These are phyloP conservation scores for Zapus hudsonius DNA, from an alignment of 2,113 vertebrate species.

Conservation along the genomic window DNA sequence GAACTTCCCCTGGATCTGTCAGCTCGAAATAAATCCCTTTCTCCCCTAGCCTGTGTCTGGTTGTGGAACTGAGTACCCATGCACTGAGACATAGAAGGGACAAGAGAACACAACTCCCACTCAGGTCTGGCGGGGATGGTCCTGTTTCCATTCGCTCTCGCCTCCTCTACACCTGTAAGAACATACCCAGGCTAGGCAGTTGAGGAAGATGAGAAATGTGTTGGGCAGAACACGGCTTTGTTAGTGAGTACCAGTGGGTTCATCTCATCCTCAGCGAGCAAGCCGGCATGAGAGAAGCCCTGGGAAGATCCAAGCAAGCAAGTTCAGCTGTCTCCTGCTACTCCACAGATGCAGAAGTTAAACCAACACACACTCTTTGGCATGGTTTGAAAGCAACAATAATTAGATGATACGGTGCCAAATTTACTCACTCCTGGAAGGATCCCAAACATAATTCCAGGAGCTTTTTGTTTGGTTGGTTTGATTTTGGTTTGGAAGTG, in stretches of 20 bases:
- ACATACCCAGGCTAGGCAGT: neutral
- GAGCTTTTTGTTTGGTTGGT: neutral
- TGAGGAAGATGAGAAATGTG: neutral
- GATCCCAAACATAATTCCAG: neutral
- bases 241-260: neutral
- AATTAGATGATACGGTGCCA: too few species aligned
- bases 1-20: too few species aligned
- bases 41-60: too few species aligned
- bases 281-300: neutral
- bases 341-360: neutral
- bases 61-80: too few species aligned
- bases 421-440: neutral
- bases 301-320: neutral
- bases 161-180: neutral
- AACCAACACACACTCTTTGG: neutral
- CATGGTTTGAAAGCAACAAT: neutral
- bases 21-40: too few species aligned
- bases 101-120: neutral
- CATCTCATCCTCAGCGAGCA: neutral
- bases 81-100: neutral
- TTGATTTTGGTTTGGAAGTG: neutral
- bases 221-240: neutral
- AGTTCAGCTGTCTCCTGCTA: neutral
- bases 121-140: neutral
- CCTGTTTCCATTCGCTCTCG: neutral